Base-by-base conservation (phyloP, 2,888 invertebrate species). In the Meiosimyza decipiens region DNA sequence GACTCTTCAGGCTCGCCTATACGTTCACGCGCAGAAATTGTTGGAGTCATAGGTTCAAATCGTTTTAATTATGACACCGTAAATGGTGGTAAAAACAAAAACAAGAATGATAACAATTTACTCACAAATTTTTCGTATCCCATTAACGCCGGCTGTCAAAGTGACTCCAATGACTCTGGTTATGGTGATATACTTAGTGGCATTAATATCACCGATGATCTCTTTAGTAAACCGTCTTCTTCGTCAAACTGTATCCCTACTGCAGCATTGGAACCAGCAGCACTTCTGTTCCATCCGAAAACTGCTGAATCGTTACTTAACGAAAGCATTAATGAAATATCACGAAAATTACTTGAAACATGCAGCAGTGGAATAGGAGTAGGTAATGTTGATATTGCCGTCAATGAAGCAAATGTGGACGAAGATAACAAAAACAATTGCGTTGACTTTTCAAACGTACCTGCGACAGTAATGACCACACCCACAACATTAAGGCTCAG, bases 321-420 rank as follows among this genome's bases (percentile, higher is more conserved):
- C 62, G 85, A 84, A 76, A 86, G 86, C 73, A 87, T 87, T 73
- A 87, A 86, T 75, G 87, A 87, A 80, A 87, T 87, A 76, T 87
- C 87, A 40, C 85, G 85, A 72, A 87, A 86, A 80, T 80, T 87
- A 63, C 86, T 87, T 80, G 87, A 87, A 80, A 86, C 87, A n/a
- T 85, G 87, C 64, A 84, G 83, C 62, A 85, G 82, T 70, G 82
- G 13, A 60, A 67, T 51, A 67, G 73, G 50, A 73, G 72, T 54
- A n/a, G 11, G 79, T 71, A 77, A 40, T 40, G 40, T 50, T 28
- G 28, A 28, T 28, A 28, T 28, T 28, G 28, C 28, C 28, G 3
- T 28, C 28, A 28, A 28, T 28, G 28, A 60, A 72, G 22, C 65
- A 68, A 9, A 71, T 65, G 57, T 74, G 72, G 3, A 75, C 72